Conservation (phyloP, 2,888 invertebrate genomes). For the Smittia aterrima region DNA sequence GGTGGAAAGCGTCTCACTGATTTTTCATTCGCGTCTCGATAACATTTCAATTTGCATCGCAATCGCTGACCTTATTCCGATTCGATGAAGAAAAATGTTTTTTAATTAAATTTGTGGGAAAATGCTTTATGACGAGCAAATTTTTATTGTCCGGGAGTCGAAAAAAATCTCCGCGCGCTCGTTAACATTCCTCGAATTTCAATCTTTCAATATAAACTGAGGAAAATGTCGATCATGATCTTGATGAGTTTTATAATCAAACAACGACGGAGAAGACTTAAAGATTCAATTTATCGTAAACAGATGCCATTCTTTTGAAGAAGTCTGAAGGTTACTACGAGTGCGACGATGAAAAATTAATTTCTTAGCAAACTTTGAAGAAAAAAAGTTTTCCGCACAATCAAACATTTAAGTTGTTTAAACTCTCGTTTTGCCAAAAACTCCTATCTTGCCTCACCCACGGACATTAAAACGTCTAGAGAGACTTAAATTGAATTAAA, state of each 20-base stretch:
- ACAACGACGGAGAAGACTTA: not conserved
- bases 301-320: not conserved
- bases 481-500: too few relatives aligned
- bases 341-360: not conserved
- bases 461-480: too few relatives aligned
- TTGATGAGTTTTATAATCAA: constrained; percentile 8
- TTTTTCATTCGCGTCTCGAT: not conserved
- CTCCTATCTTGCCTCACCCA: too few relatives aligned
- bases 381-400: not conserved
- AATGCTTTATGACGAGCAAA: not conserved
- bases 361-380: not conserved
- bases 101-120: constrained; percentile 10
- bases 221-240: not conserved
- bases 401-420: not conserved
- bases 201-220: not conserved
- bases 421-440: too few relatives aligned
- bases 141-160: not conserved
- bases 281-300: not conserved
- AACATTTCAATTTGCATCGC: constrained; percentile 22
- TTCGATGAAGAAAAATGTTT: not conserved
- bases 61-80: constrained; percentile 16
- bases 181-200: not conserved
- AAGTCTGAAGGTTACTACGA: not conserved
- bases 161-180: not conserved
- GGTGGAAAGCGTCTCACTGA: not conserved